A percentile compares a stretch with the other conserved stretches of the same genome.
Evolutionary conservation across 1,140 invertebrate genomes (phyloP).

Genomic region (Lucilia cuprina): DNA sequence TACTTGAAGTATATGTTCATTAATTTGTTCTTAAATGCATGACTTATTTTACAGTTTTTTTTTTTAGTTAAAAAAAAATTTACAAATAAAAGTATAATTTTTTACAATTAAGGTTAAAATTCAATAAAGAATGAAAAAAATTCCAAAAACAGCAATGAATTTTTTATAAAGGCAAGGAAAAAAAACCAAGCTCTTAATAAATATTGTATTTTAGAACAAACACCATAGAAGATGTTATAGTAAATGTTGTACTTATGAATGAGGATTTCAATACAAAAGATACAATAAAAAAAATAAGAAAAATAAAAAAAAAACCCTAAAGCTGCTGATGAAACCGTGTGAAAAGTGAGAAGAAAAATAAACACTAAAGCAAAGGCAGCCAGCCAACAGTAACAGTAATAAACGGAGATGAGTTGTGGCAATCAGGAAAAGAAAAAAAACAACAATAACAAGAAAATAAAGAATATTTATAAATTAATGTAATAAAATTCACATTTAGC

Average conservation of each 20-base stretch:
- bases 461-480: neutral
- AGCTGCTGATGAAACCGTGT: neutral
- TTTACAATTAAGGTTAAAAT: neutral
- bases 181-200: neutral
- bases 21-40: neutral
- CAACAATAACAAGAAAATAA: too few species aligned
- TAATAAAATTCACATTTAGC: conserved; percentile 15
- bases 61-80: neutral
- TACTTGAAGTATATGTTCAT: neutral
- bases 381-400: neutral
- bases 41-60: conserved; percentile 8
- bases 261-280: neutral
- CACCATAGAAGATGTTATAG: neutral
- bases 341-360: conserved; percentile 5
- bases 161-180: neutral
- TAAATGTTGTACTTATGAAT: neutral
- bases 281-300: too few species aligned
- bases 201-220: neutral
- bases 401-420: neutral
- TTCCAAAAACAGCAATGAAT: neutral
- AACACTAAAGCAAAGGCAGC: neutral
- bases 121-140: neutral
- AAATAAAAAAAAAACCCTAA: neutral
- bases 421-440: neutral
- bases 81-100: too few species aligned